phyloP scores from a whole-genome alignment of 2,888 invertebrate genomes.

The Aphodius sticticus region DNA sequence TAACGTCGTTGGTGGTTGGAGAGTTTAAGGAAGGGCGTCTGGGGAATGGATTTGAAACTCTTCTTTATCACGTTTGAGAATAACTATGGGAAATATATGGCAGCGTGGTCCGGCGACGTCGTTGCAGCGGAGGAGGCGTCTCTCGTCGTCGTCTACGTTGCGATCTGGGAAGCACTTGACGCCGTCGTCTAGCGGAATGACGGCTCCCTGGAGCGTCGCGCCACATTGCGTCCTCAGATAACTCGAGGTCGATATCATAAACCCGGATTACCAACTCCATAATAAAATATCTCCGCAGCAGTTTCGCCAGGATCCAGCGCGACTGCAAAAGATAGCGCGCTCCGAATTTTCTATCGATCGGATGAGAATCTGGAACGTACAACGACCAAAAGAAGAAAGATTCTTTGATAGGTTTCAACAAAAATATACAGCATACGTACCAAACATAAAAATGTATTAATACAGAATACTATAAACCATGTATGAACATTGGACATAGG shows the following conservation, averaged over 20 bases:
- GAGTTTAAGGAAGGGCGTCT: not conserved
- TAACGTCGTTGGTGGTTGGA: not conserved
- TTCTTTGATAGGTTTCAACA: not conserved
- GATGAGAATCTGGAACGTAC: not conserved
- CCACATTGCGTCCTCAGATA: constrained; percentile 47
- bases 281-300: constrained; percentile 48
- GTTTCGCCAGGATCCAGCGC: constrained; percentile 40
- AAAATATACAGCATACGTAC: not conserved
- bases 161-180: constrained; percentile 41
- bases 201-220: constrained; percentile 47
- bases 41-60: not conserved
- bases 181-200: constrained; percentile 47
- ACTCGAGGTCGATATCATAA: constrained; percentile 51
- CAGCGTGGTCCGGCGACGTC: not conserved
- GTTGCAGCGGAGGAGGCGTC: not conserved
- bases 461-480: no score
- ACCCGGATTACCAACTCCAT: constrained; percentile 48
- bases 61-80: constrained; percentile 4
- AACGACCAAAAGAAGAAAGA: not conserved
- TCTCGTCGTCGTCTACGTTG: not conserved
- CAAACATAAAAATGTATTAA: no score
- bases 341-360: constrained; percentile 35
- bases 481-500: no score
- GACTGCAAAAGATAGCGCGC: constrained; percentile 31
- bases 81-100: not conserved